Conservation (phyloP, 2,888 invertebrate species). For the Blomia tropicalis region DNA sequence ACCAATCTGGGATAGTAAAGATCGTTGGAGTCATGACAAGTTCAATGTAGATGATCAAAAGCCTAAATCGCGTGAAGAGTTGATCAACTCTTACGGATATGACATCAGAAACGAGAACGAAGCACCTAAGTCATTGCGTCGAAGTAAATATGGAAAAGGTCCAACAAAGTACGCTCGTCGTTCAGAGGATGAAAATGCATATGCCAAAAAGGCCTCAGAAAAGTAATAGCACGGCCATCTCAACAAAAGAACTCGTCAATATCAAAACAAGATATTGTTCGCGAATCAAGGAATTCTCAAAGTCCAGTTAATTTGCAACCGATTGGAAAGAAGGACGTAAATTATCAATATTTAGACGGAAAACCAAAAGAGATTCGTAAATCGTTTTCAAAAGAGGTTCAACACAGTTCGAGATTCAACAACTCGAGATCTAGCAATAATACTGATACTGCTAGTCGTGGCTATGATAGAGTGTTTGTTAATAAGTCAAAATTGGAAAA, state of each 20-base stretch:
- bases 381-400: no score
- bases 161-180: constrained; percentile 79
- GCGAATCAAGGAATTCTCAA: not conserved
- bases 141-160: constrained; percentile 73
- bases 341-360: no score
- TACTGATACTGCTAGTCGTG: not conserved
- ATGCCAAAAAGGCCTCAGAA: constrained; percentile 43
- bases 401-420: not conserved
- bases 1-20: constrained; percentile 35
- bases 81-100: constrained; percentile 73
- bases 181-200: constrained; percentile 84
- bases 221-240: not conserved
- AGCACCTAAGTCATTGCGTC: constrained; percentile 60
- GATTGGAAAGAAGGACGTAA: no score
- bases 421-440: not conserved
- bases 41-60: constrained; percentile 61
- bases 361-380: no score
- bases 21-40: constrained; percentile 70
- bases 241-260: not conserved
- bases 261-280: not conserved
- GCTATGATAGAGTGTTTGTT: not conserved
- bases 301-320: no score
- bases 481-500: no score
- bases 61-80: constrained; percentile 67
- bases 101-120: constrained; percentile 85